phyloP scores from a whole-genome alignment of 2,888 invertebrate species.

The Augochlorella aurata region DNA sequence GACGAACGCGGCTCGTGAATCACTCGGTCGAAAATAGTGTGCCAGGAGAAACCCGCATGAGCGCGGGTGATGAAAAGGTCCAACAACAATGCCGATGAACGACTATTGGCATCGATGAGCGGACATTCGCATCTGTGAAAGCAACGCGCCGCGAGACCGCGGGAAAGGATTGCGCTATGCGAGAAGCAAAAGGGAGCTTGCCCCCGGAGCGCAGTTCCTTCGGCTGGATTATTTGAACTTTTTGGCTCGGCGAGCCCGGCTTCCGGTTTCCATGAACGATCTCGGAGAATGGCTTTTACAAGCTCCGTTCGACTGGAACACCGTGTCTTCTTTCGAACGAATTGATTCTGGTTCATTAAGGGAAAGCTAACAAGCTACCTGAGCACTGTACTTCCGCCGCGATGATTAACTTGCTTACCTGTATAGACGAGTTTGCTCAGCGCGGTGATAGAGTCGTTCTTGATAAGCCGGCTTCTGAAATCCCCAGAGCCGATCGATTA shows the following conservation, averaged over 20 bases:
- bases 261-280: background rate
- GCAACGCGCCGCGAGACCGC: constrained; percentile 11
- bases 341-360: background rate
- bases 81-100: constrained; percentile 36
- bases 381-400: background rate
- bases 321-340: constrained; percentile 1
- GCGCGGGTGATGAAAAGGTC: constrained; percentile 46
- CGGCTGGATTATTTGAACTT: constrained; percentile 1
- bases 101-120: constrained; percentile 35
- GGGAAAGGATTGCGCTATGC: constrained; percentile 18
- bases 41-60: constrained; percentile 38
- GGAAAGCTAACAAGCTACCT: background rate
- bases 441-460: too few relatives aligned
- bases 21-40: constrained; percentile 59
- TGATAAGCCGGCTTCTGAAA: too few relatives aligned
- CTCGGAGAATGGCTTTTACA: background rate
- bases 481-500: too few relatives aligned
- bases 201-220: background rate
- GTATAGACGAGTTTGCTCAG: too few relatives aligned
- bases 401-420: background rate
- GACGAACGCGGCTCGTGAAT: constrained; percentile 63
- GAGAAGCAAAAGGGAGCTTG: constrained; percentile 12
- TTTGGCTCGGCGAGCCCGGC: background rate
- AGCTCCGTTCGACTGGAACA: background rate
- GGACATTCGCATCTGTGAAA: constrained; percentile 38